These are phyloP conservation scores for Monochamus saltuarius DNA, from an alignment of 1,140 invertebrate genomes.

Conservation along the genomic window DNA sequence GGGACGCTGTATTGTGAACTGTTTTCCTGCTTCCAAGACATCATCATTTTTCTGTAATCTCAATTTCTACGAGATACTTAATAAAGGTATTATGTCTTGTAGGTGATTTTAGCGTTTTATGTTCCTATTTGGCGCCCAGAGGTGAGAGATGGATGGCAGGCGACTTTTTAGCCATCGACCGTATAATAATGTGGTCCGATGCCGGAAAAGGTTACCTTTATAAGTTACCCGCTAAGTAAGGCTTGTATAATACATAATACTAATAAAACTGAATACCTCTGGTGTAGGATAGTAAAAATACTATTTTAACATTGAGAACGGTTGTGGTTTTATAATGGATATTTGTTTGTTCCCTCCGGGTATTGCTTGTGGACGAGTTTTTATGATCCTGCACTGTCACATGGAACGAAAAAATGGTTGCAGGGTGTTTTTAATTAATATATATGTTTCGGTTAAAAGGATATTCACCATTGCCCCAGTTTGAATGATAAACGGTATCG, in stretches of 20 bases:
- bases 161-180: slow-evolving; percentile 87
- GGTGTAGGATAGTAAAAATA: too few relatives aligned
- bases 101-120: slow-evolving; percentile 95
- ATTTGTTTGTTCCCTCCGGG: neutral
- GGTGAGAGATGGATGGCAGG: slow-evolving; percentile 93
- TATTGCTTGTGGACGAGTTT: slow-evolving; percentile 8
- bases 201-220: slow-evolving; percentile 94
- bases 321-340: slow-evolving; percentile 1
- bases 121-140: slow-evolving; percentile 78
- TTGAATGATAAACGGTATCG: too few relatives aligned
- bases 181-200: slow-evolving; percentile 90
- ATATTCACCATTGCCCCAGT: too few relatives aligned
- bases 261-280: too few relatives aligned
- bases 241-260: slow-evolving; percentile 9
- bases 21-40: neutral
- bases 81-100: slow-evolving; percentile 35
- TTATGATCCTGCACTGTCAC: too few relatives aligned
- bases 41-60: too few relatives aligned
- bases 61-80: too few relatives aligned
- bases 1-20: too few relatives aligned
- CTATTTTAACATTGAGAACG: neutral
- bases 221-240: slow-evolving; percentile 93
- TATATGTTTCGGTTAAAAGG: too few relatives aligned
- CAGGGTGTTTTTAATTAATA: too few relatives aligned
- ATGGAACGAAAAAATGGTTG: too few relatives aligned